Evolutionary conservation across 2,888 invertebrate genomes (phyloP).

Genomic region (Bhutanitis thaidina): DNA sequence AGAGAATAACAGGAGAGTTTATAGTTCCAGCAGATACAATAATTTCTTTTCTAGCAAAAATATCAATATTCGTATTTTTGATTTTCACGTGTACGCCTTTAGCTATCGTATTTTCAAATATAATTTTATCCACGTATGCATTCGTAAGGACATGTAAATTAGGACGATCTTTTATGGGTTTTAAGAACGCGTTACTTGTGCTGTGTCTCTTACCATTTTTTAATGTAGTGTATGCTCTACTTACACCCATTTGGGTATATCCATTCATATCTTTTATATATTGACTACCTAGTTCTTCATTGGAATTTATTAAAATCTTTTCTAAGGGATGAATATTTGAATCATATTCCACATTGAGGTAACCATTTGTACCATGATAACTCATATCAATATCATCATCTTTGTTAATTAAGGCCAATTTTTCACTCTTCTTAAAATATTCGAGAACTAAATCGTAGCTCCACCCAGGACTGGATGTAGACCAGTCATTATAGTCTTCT

Average conservation of each 20-base stretch:
- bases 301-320: conserved; percentile 29
- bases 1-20: conserved; percentile 38
- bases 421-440: conserved; percentile 32
- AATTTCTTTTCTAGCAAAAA: conserved; percentile 37
- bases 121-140: conserved; percentile 33
- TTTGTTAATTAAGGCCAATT: conserved; percentile 13
- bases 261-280: conserved; percentile 36
- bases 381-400: conserved; percentile 17
- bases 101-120: conserved; percentile 30
- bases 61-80: conserved; percentile 25
- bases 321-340: conserved; percentile 21
- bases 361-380: conserved; percentile 42
- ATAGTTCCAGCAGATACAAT: conserved; percentile 40
- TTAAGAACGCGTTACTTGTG: conserved; percentile 54
- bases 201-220: conserved; percentile 53
- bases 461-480: conserved; percentile 62
- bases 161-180: conserved; percentile 29
- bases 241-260: conserved; percentile 44
- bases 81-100: conserved; percentile 36
- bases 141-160: conserved; percentile 38
- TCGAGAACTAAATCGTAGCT: conserved; percentile 40
- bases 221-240: conserved; percentile 24
- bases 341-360: conserved; percentile 46
- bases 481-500: conserved; percentile 68
- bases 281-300: conserved; percentile 51